Percentiles rank a stretch among this genome's conserved stretches.
Conservation (phyloP, 2,113 vertebrate genomes). For the Thryonomys swinderianus region DNA sequence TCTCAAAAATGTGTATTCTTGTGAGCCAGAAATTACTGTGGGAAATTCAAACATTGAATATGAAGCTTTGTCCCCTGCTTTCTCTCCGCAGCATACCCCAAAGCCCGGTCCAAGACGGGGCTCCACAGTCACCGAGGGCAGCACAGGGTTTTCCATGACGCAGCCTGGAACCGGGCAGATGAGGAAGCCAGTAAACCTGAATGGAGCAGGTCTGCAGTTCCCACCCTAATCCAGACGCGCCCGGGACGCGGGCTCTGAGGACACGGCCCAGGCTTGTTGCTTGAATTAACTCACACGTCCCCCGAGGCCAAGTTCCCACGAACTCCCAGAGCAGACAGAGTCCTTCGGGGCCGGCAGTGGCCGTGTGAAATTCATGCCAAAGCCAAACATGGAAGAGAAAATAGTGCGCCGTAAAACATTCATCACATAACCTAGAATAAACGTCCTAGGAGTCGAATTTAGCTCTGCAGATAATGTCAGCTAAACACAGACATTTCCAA, state of each 20-base stretch:
- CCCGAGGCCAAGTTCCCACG: conserved; percentile 45
- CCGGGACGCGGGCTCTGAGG: not conserved
- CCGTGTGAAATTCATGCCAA: not conserved
- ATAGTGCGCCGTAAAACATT: not conserved
- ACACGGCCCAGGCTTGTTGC: not conserved
- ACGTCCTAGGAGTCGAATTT: not conserved
- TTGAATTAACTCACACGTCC: not conserved
- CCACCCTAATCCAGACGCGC: not conserved
- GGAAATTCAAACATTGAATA: not conserved
- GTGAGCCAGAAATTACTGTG: not conserved
- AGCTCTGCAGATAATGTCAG: not conserved
- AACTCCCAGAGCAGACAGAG: not conserved
- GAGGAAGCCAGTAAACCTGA: not conserved
- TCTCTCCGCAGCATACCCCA: not conserved
- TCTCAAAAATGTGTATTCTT: not conserved
- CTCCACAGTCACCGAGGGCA: not conserved
- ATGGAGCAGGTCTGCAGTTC: not conserved
- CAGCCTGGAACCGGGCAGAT: not conserved
- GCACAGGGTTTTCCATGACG: not conserved
- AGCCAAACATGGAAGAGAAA: conserved; percentile 41
- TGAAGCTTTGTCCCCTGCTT: not conserved
- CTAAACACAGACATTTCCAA: not conserved
- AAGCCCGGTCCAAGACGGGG: not conserved
- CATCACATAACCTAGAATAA: not conserved
- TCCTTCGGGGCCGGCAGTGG: not conserved